Evolutionary conservation across 2,113 vertebrate species (phyloP).

Genomic region (Hypocryptadius cinnamomeus): DNA sequence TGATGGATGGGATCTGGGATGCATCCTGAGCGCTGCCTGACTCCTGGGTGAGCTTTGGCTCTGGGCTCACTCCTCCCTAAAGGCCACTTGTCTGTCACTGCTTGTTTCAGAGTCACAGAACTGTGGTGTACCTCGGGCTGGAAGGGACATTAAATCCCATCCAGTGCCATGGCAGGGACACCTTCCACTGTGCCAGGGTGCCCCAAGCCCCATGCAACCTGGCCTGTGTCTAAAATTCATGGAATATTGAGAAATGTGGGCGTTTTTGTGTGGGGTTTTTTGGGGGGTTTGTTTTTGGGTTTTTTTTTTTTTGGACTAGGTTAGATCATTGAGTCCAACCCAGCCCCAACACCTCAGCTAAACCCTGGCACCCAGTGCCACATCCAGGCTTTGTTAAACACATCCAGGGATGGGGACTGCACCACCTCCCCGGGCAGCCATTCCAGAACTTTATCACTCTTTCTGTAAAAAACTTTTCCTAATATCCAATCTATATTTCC

Average conservation of each 20-base stretch:
- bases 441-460: too few species aligned
- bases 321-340: too few species aligned
- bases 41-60: neutral
- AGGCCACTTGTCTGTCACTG: neutral
- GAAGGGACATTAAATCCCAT: neutral
- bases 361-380: too few species aligned
- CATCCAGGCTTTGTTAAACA: too few species aligned
- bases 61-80: neutral
- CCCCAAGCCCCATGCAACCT: neutral
- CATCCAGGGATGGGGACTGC: too few species aligned
- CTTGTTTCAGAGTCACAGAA: neutral
- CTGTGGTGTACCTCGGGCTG: fast-evolving
- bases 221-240: fast-evolving
- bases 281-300: too few species aligned
- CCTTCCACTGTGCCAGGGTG: neutral
- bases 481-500: too few species aligned
- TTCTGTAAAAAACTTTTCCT: too few species aligned
- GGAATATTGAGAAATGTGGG: fast-evolving
- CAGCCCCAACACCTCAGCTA: too few species aligned
- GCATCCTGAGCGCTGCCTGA: neutral
- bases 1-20: neutral
- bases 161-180: neutral
- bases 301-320: too few species aligned
- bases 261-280: too few species aligned
- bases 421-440: too few species aligned